Base-by-base conservation (phyloP, 1,140 invertebrate species). In the Drosophila bocki region DNA sequence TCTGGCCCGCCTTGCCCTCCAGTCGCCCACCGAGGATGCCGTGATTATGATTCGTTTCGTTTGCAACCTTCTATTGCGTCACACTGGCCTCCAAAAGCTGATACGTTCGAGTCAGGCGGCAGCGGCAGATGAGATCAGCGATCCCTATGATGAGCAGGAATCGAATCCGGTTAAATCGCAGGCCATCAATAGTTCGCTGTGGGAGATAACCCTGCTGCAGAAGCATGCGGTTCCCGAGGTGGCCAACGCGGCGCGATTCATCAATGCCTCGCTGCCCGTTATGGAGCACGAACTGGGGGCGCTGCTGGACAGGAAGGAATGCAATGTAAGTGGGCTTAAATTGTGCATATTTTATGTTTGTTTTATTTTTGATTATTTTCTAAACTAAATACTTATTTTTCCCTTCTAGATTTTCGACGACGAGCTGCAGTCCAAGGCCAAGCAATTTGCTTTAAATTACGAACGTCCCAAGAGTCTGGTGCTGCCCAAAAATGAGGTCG, bases 181-280 rank as follows among this genome's bases (percentile, higher is more conserved):
- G 70, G 98, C 98, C 1, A 93, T 98, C 3, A 95, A 97, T 22
- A 98, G 97, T 85, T 98, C 96, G 41, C 94, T 99, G 26, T 99
- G 98, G 98, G 98, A 99, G 94, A 94, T 99, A 26, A 94, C 96
- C 57, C 94, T 95, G 11, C 90, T 98, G 35, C 96, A 97, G 83
- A 93, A 94, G 74, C 97, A 98, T 92, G 94, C 95, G n/a, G 86
- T 97, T 72, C 96, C 96, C n/a, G 84, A 91, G 19, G 94, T 97
- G 7, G 94, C 95, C 6, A 94, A 94, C 51, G 94, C 95, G 0
- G 96, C 97, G 0, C 94, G 94, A 70, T 96, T 96, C 75, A 96
- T 98, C 26, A 77, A 84, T 11, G 93, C 95, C 51, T 94, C 95
- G 1, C 84, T 97, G 26, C 96, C 96, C 0, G 93, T 94, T 7